Base-by-base conservation (phyloP, 2,888 invertebrate genomes). In the Seira sanloemensis region DNA sequence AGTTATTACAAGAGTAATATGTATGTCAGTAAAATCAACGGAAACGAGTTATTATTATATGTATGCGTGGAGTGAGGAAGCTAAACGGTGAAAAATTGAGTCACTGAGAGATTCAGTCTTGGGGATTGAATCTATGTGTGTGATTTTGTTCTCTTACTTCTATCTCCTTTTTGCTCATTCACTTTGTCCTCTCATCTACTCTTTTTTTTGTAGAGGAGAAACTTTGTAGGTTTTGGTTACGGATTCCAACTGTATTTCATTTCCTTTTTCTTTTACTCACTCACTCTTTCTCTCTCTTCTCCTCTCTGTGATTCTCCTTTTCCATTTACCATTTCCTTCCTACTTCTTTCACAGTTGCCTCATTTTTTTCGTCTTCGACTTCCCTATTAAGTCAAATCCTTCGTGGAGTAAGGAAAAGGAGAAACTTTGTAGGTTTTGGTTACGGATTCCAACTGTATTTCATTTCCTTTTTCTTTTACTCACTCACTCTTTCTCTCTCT, bases 31-130 rank as follows among this genome's bases (percentile, higher is more conserved):
- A 76, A 58, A 72, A 58, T 58, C 37, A 37, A 25, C 72, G 37
- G 24, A 24, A 62, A 26, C 7, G 37, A 58, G 58, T 37, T 37
- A 37, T 37, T 37, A 37, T 37, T 37, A 37, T 37, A 65, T 82
- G 62, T 76, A 54, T 54, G 65, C 72, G 76, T 68, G 54, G 81
- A 73, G 78, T 62, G 37, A 23, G 26, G 50, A 78, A 78, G 78
- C 73, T 83, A 78, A 83, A 83, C 78, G 78, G 83, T 73, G 78
- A 83, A 78, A 83, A 83, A 83, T 83, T 83, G 83, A 83, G 83
- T 78, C 78, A 84, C 58, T 73, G 83, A 78, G 78, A 58, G 58
- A 58, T 58, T 84, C 78, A 84, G 84, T 84, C 78, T 68, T 25
- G 75, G 69, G 84, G 75, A 78, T 84, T 84, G 84, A 71, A 79